Evolutionary conservation across 2,797 vertebrate genomes (phyloP).

Genomic region (Coccyzus lansbergi): DNA sequence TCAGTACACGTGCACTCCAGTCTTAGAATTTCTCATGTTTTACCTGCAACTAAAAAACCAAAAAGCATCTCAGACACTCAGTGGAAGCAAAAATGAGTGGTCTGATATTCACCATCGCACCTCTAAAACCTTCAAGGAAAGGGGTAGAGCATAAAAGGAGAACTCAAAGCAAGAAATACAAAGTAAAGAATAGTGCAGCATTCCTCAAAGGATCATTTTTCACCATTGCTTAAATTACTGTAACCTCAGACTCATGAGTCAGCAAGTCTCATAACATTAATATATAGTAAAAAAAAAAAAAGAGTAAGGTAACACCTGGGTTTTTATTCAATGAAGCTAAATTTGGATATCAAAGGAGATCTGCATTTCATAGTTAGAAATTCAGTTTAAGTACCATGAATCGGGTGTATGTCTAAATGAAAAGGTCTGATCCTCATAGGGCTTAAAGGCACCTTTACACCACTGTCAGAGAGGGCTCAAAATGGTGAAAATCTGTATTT

Average conservation of each 20-base stretch:
- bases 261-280: constrained; percentile 43
- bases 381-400: neutral
- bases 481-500: neutral
- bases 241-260: constrained; percentile 44
- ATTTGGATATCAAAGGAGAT: constrained; percentile 17
- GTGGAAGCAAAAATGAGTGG: neutral
- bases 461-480: neutral
- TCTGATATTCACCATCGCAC: neutral
- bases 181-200: neutral
- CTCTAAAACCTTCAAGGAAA: neutral
- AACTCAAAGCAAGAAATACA: neutral
- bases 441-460: constrained; percentile 1
- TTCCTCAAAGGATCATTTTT: constrained; percentile 48
- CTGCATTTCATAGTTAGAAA: constrained; percentile 31
- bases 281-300: neutral
- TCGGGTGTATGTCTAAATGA: constrained; percentile 17
- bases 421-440: neutral
- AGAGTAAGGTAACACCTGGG: neutral
- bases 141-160: neutral
- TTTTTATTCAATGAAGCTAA: constrained; percentile 1
- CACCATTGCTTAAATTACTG: constrained; percentile 15
- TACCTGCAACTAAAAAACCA: neutral
- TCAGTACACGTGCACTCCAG: neutral
- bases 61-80: neutral
- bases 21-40: neutral